These are phyloP conservation scores for Theristicus caerulescens DNA, from an alignment of 2,113 vertebrate genomes.

Conservation along the genomic window DNA sequence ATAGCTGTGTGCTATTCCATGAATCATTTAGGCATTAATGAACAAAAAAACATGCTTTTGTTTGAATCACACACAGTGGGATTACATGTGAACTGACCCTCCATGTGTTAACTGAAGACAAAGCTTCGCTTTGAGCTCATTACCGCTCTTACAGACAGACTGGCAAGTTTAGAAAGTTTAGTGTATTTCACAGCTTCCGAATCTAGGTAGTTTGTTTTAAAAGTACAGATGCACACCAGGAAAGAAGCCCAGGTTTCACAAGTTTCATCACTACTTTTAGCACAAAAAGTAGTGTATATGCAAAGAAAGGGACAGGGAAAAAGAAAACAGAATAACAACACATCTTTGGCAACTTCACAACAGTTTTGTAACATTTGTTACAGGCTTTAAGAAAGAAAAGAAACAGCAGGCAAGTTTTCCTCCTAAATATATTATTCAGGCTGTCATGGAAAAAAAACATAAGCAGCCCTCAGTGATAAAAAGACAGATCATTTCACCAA, in stretches of 20 bases:
- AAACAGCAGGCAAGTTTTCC: background rate
- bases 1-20: background rate
- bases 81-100: slow-evolving; percentile 13
- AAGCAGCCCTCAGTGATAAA: background rate
- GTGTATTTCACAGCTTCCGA: background rate
- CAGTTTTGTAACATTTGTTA: background rate
- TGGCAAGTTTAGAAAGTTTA: background rate
- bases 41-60: slow-evolving; percentile 36
- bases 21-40: slow-evolving; percentile 19
- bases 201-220: background rate
- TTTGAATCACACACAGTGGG: slow-evolving; percentile 2
- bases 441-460: background rate
- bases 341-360: background rate
- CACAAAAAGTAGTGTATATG: background rate
- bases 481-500: background rate
- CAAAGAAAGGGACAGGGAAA: background rate
- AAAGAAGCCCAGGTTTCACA: background rate
- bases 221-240: background rate
- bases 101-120: background rate
- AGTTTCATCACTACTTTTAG: background rate
- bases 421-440: background rate
- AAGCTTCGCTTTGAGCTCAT: slow-evolving; percentile 40
- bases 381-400: background rate
- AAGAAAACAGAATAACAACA: background rate
- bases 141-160: background rate